Conservation (phyloP, 2,797 vertebrate genomes). For the Tadarida brasiliensis region DNA sequence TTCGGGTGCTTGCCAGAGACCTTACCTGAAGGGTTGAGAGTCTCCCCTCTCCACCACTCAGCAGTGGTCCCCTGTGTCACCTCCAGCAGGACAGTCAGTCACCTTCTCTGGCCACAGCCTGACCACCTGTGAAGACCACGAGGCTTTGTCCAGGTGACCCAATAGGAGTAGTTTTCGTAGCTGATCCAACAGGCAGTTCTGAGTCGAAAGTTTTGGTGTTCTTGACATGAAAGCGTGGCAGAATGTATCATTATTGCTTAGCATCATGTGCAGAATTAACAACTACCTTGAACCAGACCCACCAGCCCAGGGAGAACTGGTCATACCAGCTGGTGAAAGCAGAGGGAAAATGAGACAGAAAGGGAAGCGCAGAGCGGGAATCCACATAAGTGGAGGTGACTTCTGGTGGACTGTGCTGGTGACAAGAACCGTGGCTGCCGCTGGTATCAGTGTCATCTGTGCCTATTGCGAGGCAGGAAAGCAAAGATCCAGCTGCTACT, state of each 20-base stretch:
- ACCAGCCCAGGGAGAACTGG: constrained; percentile 59
- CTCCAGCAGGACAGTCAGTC: background rate
- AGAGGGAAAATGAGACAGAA: background rate
- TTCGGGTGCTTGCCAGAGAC: background rate
- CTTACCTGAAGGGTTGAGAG: background rate
- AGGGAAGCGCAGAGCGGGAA: background rate
- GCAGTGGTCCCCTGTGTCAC: background rate
- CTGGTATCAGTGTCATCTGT: background rate
- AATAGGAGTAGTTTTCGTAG: background rate
- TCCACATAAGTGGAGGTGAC: background rate
- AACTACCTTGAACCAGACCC: background rate
- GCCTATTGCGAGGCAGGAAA: background rate
- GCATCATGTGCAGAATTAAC: constrained; percentile 46
- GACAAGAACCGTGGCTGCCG: background rate
- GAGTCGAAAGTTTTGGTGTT: background rate
- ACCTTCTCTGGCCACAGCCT: background rate
- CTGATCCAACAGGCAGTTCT: background rate
- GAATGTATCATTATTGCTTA: constrained; percentile 7
- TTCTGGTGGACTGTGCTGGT: background rate
- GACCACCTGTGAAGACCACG: background rate
- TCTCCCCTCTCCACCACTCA: background rate
- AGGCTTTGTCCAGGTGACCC: background rate
- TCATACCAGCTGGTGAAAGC: constrained; percentile 48
- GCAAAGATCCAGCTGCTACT: background rate
- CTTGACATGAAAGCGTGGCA: constrained; percentile 40